Conservation (phyloP, 2,888 invertebrate species). For the Yponomeuta plumbellus region DNA sequence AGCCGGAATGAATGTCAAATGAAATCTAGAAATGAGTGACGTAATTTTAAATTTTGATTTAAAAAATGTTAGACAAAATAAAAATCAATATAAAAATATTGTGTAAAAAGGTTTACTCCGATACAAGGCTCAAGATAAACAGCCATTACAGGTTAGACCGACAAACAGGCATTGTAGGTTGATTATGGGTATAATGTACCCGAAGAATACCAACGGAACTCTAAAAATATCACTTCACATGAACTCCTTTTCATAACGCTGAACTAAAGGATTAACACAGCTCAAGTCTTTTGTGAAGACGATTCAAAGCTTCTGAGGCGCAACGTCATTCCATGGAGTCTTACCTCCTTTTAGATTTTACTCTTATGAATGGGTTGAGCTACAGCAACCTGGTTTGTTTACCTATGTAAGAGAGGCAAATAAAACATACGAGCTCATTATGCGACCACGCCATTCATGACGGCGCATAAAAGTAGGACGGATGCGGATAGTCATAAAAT, state of each 20-base stretch:
- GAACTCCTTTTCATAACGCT: slow-evolving; percentile 38
- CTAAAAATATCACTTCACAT: slow-evolving; percentile 47
- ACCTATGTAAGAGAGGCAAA: neutral
- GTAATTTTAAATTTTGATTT: too few species aligned
- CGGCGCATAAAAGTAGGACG: neutral
- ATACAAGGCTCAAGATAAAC: too few species aligned
- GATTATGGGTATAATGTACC: too few species aligned
- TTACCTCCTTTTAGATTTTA: slow-evolving; percentile 27
- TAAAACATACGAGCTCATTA: slow-evolving; percentile 2
- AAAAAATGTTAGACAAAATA: too few species aligned
- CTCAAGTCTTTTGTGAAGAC: neutral
- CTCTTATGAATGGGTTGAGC: neutral
- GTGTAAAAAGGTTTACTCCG: too few species aligned
- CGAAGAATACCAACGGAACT: too few species aligned
- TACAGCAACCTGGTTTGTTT: too few species aligned
- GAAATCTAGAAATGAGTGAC: too few species aligned
- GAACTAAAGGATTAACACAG: slow-evolving; percentile 7
- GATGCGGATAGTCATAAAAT: neutral
- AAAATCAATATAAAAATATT: too few species aligned
- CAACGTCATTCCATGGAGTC: neutral
- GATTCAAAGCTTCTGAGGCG: neutral
- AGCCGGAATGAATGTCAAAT: too few species aligned
- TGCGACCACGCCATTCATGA: neutral
- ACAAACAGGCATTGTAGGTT: too few species aligned
- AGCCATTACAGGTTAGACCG: too few species aligned